A percentile compares a stretch with the other conserved stretches of the same genome.
These are phyloP conservation scores for Amazona guildingii DNA, from an alignment of 2,113 vertebrate genomes.

Conservation along the genomic window DNA sequence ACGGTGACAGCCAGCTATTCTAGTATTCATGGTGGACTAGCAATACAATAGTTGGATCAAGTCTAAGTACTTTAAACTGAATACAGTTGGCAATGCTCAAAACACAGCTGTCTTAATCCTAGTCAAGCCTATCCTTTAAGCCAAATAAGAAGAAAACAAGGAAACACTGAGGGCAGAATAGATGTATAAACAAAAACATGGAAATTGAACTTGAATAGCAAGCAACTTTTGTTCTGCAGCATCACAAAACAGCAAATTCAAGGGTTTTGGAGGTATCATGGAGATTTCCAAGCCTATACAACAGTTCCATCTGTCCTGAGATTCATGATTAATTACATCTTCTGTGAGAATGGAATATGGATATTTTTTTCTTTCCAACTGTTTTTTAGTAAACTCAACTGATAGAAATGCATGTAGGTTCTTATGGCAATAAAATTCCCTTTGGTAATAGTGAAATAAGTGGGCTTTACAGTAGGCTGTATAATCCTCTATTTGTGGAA, in stretches of 20 bases:
- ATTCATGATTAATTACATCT: conserved; percentile 6
- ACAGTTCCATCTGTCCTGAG: conserved; percentile 24
- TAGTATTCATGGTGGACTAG: neutral
- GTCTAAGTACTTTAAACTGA: neutral
- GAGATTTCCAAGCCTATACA: neutral
- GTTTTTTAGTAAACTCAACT: neutral
- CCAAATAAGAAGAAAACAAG: conserved; percentile 45
- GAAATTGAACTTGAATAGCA: neutral
- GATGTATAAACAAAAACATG: conserved; percentile 38
- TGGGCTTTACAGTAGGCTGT: conserved; percentile 26
- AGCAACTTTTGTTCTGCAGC: neutral
- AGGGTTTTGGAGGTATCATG: neutral
- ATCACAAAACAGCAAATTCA: neutral
- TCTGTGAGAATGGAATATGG: neutral
- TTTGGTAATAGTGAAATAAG: conserved; percentile 2
- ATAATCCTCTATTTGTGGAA: conserved; percentile 25
- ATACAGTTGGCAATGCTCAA: neutral
- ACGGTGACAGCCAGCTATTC: neutral
- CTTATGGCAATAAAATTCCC: neutral
- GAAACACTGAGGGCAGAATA: conserved; percentile 11
- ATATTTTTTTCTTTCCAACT: neutral
- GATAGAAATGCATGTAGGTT: neutral
- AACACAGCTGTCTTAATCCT: conserved; percentile 58
- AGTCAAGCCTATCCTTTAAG: conserved; percentile 1
- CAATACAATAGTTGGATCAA: neutral